Percentiles rank a stretch among this genome's conserved stretches.
Conservation (phyloP, 2,797 vertebrate species). For the Paramormyrops hopkinsi region DNA sequence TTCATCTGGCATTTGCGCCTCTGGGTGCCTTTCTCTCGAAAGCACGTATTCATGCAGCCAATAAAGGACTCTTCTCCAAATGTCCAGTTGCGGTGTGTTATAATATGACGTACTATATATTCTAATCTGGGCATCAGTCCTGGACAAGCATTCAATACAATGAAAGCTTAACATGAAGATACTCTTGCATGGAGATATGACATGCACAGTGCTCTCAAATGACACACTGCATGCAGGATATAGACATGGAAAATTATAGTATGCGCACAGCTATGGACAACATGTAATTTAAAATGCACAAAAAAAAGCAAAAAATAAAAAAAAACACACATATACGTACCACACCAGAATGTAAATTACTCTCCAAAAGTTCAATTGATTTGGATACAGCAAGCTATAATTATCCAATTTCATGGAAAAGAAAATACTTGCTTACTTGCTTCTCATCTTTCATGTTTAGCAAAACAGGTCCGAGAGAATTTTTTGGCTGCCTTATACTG, state of each 20-base stretch:
- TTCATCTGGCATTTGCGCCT: background rate
- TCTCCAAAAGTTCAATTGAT: slow-evolving; percentile 77
- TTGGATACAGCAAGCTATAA: slow-evolving; percentile 78
- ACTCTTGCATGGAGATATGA: slow-evolving; percentile 70
- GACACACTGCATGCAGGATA: slow-evolving; percentile 79
- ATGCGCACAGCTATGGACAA: slow-evolving; percentile 82
- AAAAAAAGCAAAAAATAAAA: slow-evolving; percentile 57
- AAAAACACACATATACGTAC: slow-evolving; percentile 70
- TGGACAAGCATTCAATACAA: background rate
- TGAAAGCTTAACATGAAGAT: slow-evolving; percentile 45
- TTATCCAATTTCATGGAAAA: slow-evolving; percentile 85
- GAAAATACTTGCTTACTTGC: slow-evolving; percentile 75
- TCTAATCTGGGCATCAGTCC: slow-evolving; percentile 1
- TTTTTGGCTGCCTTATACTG: slow-evolving; percentile 56
- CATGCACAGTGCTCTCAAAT: slow-evolving; percentile 73
- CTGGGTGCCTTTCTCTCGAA: background rate
- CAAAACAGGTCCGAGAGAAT: slow-evolving; percentile 59
- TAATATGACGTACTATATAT: slow-evolving; percentile 2
- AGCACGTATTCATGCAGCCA: background rate
- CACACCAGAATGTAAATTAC: slow-evolving; percentile 75
- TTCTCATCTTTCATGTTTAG: slow-evolving; percentile 68
- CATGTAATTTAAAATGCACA: slow-evolving; percentile 83
- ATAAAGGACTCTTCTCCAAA: background rate
- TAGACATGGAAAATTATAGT: slow-evolving; percentile 85
- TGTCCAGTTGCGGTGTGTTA: background rate